Base-by-base conservation (phyloP, 2,113 vertebrate genomes). In the Fregetta grallaria region DNA sequence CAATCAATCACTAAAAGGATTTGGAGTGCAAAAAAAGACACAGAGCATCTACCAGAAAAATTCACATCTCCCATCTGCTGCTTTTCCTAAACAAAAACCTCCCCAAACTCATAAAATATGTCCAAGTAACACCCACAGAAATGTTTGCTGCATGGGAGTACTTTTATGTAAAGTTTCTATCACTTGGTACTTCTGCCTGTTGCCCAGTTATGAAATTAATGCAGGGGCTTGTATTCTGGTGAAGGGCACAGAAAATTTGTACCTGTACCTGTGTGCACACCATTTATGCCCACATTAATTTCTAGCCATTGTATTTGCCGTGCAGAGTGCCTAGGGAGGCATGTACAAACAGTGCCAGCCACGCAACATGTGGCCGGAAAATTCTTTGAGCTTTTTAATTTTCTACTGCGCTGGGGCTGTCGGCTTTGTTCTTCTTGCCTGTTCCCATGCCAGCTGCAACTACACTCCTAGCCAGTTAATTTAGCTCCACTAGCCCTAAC, bases 251-350 rank as follows among this genome's bases (percentile, higher is more conserved):
- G n/a, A 25, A 30, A 8, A 47, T 19, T 27, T 16, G 8, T n/a
- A 16, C 62, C 52, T 72, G 17, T 25, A 2, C 0, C 1, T 29
- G 34, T 32, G n/a, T 34, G 53, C 49, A 7, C 73, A 26, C 18
- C 22, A 2, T 53, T 72, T 20, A 15, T 6, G 13, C 53, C 52
- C 21, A 5, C 20, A 0, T 29, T 32, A 5, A 10, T 45, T 53
- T 47, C 53, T 49, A 55, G n/a, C 58, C 4, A 0, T 22, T 15
- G 22, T 10, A 8, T 42, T 23, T 61, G 56, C 22, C 23, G 52
- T 2, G 30, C 88, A 7, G 58, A 7, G 23, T 40, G 62, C 56
- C 18, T 3, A 18, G 49, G 73, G 58, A 44, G 42, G 5, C 45
- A 23, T 1, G 6, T 22, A 4, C 45, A 23, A 10, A 34, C 8